Evolutionary conservation across 2,888 invertebrate genomes (phyloP).

Genomic region (Idaea dimidiata): DNA sequence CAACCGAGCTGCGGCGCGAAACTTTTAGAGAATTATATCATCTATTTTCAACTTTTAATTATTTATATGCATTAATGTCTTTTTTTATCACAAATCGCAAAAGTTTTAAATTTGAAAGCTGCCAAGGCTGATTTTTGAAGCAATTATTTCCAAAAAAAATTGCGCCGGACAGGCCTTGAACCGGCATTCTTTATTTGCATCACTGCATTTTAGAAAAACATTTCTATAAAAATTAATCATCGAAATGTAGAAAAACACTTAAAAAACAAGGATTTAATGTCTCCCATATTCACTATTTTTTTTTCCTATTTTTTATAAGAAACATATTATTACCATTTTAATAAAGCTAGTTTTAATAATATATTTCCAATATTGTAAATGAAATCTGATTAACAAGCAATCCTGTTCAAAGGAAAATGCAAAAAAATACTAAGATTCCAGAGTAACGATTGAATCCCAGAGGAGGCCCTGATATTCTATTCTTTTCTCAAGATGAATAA

Average conservation of each 20-base stretch:
- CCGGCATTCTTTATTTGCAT: too few species aligned
- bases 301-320: background rate
- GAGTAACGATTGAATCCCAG: constrained; percentile 28
- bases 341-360: too few species aligned
- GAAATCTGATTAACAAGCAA: constrained; percentile 2
- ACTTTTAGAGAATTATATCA: constrained; percentile 33
- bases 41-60: constrained; percentile 39
- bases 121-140: too few species aligned
- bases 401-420: background rate
- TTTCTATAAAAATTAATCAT: too few species aligned
- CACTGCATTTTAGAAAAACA: too few species aligned
- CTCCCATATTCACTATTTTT: constrained; percentile 23
- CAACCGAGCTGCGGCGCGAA: constrained; percentile 21
- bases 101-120: too few species aligned
- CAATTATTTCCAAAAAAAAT: too few species aligned
- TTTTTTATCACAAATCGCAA: too few species aligned
- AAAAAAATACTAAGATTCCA: constrained; percentile 23
- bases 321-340: too few species aligned
- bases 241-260: too few species aligned
- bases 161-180: too few species aligned
- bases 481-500: constrained; percentile 30
- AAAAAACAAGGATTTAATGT: too few species aligned
- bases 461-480: constrained; percentile 27
- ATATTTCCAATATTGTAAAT: background rate
- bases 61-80: constrained; percentile 31